Base-by-base conservation (phyloP, 35 echinoderm and acorn worm genomes). In the Holothuria glaberrima region DNA sequence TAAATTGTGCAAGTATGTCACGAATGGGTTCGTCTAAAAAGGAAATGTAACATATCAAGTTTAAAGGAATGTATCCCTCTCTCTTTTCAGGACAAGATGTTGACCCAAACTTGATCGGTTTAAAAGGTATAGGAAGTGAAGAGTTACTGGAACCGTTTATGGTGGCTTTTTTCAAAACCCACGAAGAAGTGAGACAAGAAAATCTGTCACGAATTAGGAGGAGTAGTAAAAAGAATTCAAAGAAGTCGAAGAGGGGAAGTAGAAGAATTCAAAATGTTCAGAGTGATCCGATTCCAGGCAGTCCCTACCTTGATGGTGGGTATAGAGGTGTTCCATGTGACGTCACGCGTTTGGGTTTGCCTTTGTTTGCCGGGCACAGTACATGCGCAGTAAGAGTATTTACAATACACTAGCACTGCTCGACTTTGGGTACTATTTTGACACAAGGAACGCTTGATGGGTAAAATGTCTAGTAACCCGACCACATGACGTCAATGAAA, bases 141-240 rank as follows among this genome's bases (percentile, higher is more conserved):
- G 93, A 94, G 38, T 85, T 89, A n/a, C 92, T 91, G 25, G 93
- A 95, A 68, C 97, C 97, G 9, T 99, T 99, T 70, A 94, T 99
- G 91, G 97, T 99, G 31, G 94, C 89, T n/a, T 99, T 99, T 86
- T 99, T 99, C 89, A 89, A 86, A 80, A 80, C 90, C 4, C 31
- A 88, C 86, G 66, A 88, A 44, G 94, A 91, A 48, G 58, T 76
- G 12, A 71, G 32, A 52, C 34, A 58, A 36, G 63, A 87, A 27
- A 32, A 87, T 41, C 65, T 87, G 30, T 54, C 60, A 67, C 36
- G 85, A 14, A 14, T 71, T 28, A 67, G 85, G 50, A 87, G 85
- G 24, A 69, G 85, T 24, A 57, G 1, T 17, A 89, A 73, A 24
- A 89, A 58, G 19, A 87, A n/a, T 35, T 44, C 31, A 12, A 63